phyloP scores from a whole-genome alignment of 1,140 invertebrate genomes.

The Drosophila hydei region DNA sequence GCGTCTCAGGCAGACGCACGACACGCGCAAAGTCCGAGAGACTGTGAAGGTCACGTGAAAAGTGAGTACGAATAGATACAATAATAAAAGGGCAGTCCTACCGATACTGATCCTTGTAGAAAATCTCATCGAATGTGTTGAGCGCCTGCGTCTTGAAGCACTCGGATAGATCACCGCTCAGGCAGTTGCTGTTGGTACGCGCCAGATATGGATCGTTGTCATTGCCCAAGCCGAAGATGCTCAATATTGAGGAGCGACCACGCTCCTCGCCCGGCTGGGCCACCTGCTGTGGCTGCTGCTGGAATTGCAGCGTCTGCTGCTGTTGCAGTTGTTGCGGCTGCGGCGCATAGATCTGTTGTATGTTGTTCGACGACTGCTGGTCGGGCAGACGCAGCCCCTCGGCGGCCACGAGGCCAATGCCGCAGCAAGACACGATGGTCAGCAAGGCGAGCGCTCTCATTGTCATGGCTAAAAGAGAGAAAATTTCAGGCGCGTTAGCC shows the following conservation, averaged over 20 bases:
- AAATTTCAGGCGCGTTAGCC: slow-evolving; percentile 40
- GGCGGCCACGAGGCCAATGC: slow-evolving; percentile 82
- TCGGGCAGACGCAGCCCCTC: slow-evolving; percentile 86
- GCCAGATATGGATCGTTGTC: slow-evolving; percentile 91
- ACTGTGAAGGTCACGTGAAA: slow-evolving; percentile 58
- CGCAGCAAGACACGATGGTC: slow-evolving; percentile 46
- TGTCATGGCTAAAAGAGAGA: slow-evolving; percentile 66
- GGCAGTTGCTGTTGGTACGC: slow-evolving; percentile 88
- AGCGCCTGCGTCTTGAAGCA: slow-evolving; percentile 92
- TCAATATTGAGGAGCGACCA: slow-evolving; percentile 85
- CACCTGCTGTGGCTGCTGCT: slow-evolving; percentile 50
- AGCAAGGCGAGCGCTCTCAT: slow-evolving; percentile 56
- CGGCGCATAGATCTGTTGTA: slow-evolving; percentile 72
- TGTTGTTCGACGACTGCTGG: slow-evolving; percentile 84
- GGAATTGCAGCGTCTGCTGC: slow-evolving; percentile 61
- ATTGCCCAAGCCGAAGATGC: slow-evolving; percentile 89
- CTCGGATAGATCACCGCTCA: slow-evolving; percentile 90
- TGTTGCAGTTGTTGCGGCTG: slow-evolving; percentile 60
- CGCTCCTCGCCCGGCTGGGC: slow-evolving; percentile 57
- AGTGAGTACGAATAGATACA: background rate
- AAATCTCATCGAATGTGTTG: slow-evolving; percentile 90
- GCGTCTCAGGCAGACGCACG: slow-evolving; percentile 87
- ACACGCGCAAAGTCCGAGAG: slow-evolving; percentile 89
- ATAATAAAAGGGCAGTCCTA: slow-evolving; percentile 58
- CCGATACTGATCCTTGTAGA: slow-evolving; percentile 87